Base-by-base conservation (phyloP, 2,797 vertebrate genomes). In the Oryzias sinensis region DNA sequence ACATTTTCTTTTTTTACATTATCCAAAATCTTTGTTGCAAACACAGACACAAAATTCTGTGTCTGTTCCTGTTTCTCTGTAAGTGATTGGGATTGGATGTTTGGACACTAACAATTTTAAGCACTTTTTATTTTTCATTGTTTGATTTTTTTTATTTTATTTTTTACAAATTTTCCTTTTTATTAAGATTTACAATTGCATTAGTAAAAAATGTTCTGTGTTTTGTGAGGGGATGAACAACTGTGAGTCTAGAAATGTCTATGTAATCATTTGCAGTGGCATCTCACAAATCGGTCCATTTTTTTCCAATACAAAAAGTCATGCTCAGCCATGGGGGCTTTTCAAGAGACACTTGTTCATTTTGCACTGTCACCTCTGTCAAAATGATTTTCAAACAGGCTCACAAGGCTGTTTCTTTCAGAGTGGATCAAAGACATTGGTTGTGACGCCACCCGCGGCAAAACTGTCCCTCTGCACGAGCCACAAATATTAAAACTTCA, bases 381-480 rank as follows among this genome's bases (percentile, higher is more conserved):
- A 43, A 48, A 70, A 40, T 62, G 62, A 57, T 55, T 69, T 43
- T 64, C 16, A 68, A 59, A 59, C 49, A 56, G 43, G 49, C 48
- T 33, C 65, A 6, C 13, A 58, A 51, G 16, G 20, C 49, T 59
- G 43, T 49, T 65, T 69, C 45, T 61, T 66, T 74, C 49, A 17
- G 29, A 64, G 44, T 49, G 53, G 62, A 75, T 76, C 57, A 73
- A 65, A 81, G 57, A 50, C 27, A 42, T 60, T 61, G 24, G 44
- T 65, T 48, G 49, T 59, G 53, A 63, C 27, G 27, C 42, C 61
- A 49, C 62, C 62, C 52, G 40, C 49, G 59, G 67, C 49, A 56
- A 54, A 70, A 20, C 46, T 60, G 50, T 49, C n/a, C 3, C 50
- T 37, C 14, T 59, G 53, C 53, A 59, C 17, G 11, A 13, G 43